These are phyloP conservation scores for Orcinus orca DNA, from an alignment of 2,113 vertebrate genomes.

Conservation along the genomic window DNA sequence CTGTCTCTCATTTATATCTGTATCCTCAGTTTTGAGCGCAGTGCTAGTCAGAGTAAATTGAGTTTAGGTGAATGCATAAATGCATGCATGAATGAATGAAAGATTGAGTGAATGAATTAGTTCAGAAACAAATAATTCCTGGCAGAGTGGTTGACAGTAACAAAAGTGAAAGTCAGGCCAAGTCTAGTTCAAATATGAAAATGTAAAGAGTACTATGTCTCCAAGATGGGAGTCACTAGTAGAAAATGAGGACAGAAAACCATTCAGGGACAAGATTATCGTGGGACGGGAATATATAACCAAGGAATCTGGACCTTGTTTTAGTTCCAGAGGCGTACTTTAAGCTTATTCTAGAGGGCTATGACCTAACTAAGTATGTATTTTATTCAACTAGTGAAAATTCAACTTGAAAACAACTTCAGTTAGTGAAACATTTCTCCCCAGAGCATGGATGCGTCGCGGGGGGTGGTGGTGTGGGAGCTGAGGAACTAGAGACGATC, in stretches of 20 bases:
- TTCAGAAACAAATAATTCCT: neutral
- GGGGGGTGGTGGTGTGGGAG: too few species aligned
- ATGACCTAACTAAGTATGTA: neutral
- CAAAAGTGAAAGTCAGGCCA: neutral
- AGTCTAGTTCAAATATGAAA: neutral
- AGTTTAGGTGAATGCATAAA: neutral
- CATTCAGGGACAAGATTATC: neutral
- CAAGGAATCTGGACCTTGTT: neutral
- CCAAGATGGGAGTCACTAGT: too few species aligned
- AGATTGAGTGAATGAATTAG: neutral
- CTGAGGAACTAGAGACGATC: neutral
- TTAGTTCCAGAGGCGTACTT: neutral
- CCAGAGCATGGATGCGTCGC: neutral
- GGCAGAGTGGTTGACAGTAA: neutral
- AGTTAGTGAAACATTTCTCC: neutral
- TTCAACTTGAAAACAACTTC: neutral
- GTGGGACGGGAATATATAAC: neutral
- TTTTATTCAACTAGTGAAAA: neutral
- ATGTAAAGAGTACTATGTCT: too few species aligned
- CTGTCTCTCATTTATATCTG: neutral
- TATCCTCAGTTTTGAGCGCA: neutral
- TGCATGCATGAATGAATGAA: neutral
- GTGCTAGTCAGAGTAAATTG: neutral
- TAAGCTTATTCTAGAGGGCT: neutral
- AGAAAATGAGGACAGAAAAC: neutral